Base-by-base conservation (phyloP, 2,888 invertebrate species). In the Pocota personata region DNA sequence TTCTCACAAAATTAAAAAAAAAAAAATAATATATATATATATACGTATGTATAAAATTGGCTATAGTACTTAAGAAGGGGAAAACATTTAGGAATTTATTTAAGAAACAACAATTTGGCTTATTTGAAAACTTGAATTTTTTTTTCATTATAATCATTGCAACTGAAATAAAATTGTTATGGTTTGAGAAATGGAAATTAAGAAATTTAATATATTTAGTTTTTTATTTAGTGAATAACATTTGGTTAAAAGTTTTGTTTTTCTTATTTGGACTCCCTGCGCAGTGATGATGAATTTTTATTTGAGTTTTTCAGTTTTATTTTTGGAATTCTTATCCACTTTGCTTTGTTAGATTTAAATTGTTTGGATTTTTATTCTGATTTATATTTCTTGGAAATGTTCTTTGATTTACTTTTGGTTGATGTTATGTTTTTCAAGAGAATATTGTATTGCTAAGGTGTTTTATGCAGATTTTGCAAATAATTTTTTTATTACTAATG, bases 81-180 rank as follows among this genome's bases (percentile, higher is more conserved):
- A 52, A 71, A 71, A 52, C 16, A 52, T 72, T 66, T 69, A 84
- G 84, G 79, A 84, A 84, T 80, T 77, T 52, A 57, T 10, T 27
- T 21, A 27, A 60, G 12, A 76, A 46, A 67, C 21, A 24, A 50
- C 57, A 64, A 64, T 52, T 71, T 80, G 84, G 80, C 84, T 80
- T 75, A 43, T 57, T 35, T 3, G 0, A 50, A 72, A 35, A 72
- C 24, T 19, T 19, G 16, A 32, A 57, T 14, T 43, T 5, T 19
- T 30, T 66, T 37, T 37, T 73, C 71, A 80, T 71, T 30, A 64
- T 37, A 2, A 60, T 82, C 86, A 86, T 82, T 82, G 76, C 82
- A 82, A 86, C 66, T 86, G 52, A 32, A 76, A 72, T 80, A 80
- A 40, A 80, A 76, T 76, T 72, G 75, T 86, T 86, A 67, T 58